Evolutionary conservation across 1,140 invertebrate genomes (phyloP).

Genomic region (Rhagoletis zephyria): DNA sequence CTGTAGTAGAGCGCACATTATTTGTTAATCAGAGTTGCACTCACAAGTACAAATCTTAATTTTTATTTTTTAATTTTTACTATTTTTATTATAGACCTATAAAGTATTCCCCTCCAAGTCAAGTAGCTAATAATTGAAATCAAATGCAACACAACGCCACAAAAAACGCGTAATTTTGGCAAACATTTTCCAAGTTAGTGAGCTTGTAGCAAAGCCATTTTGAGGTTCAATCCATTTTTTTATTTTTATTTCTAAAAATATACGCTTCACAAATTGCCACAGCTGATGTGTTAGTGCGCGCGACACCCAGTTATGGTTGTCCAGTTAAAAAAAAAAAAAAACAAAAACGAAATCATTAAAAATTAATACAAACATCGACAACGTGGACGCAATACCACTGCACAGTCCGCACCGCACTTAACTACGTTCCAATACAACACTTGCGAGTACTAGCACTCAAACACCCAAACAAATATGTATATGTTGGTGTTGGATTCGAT

Average conservation of each 20-base stretch:
- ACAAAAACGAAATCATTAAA: background rate
- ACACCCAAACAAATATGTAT: background rate
- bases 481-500: background rate
- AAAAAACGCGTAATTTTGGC: background rate
- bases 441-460: slow-evolving; percentile 10
- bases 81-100: no score
- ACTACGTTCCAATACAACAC: background rate
- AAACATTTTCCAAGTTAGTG: background rate
- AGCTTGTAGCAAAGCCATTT: background rate
- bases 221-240: background rate
- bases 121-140: no score
- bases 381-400: slow-evolving; percentile 8
- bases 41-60: background rate
- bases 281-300: background rate
- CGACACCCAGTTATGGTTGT: background rate
- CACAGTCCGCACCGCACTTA: background rate
- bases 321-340: slow-evolving; percentile 10
- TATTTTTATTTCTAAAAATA: slow-evolving; percentile 6
- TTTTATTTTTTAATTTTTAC: no score
- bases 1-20: background rate
- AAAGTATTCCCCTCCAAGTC: background rate
- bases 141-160: background rate
- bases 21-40: background rate
- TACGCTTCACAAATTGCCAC: background rate
- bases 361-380: background rate